phyloP scores from a whole-genome alignment of 2,888 invertebrate species.

The Tetragonula carbonaria region DNA sequence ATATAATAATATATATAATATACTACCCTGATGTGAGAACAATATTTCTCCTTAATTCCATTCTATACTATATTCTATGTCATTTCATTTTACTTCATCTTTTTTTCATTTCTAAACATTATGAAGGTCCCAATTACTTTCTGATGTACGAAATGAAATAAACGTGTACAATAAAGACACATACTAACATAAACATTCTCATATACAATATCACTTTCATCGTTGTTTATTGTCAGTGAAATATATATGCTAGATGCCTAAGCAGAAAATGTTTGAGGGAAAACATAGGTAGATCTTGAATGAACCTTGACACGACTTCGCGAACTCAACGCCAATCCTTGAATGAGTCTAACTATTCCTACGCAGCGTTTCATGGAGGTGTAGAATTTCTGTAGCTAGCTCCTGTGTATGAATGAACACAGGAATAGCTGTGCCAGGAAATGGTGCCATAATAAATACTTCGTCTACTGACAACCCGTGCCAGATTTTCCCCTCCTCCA shows the following conservation, averaged over 20 bases:
- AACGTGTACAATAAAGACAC: not conserved
- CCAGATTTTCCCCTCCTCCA: slow-evolving; percentile 43
- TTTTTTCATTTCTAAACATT: not conserved
- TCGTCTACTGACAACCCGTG: slow-evolving; percentile 63
- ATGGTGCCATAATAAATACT: slow-evolving; percentile 76
- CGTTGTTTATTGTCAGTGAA: not conserved
- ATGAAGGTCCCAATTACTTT: not conserved
- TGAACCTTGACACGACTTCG: slow-evolving; percentile 70
- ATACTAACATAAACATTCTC: not conserved
- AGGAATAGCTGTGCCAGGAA: slow-evolving; percentile 77
- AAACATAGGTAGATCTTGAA: slow-evolving; percentile 68
- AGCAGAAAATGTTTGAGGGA: slow-evolving; percentile 37
- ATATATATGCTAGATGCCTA: not conserved
- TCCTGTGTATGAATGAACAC: slow-evolving; percentile 75
- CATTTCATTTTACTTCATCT: not conserved
- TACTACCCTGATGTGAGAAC: not conserved
- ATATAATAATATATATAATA: no score
- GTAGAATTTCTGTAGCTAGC: slow-evolving; percentile 60
- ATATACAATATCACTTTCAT: no score
- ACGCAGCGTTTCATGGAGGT: slow-evolving; percentile 58
- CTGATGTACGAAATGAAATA: not conserved
- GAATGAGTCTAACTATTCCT: slow-evolving; percentile 75
- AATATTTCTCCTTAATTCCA: not conserved
- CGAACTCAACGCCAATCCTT: slow-evolving; percentile 62
- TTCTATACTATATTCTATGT: not conserved